Conservation (phyloP, 2,113 vertebrate species). For the Sander lucioperca region DNA sequence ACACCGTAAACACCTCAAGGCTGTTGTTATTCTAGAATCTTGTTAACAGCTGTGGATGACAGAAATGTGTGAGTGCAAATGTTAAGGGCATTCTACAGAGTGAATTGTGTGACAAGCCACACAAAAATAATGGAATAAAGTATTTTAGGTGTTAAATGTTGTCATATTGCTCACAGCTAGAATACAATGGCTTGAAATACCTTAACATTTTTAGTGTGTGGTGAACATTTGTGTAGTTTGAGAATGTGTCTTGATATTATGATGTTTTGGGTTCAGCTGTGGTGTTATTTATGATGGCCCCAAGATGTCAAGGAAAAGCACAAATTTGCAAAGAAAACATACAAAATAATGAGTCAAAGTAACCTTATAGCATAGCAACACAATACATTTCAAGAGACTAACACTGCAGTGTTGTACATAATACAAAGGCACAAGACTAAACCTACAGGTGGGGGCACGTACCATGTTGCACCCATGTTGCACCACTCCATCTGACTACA, state of each 20-base stretch:
- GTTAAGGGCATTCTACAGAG: constrained; percentile 57
- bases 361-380: not conserved
- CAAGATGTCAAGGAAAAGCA: constrained; percentile 28
- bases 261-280: constrained; percentile 32
- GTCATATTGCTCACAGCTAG: constrained; percentile 45
- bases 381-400: not conserved
- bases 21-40: constrained; percentile 79
- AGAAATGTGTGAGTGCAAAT: constrained; percentile 64
- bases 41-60: constrained; percentile 78
- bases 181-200: constrained; percentile 43
- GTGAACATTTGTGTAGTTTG: constrained; percentile 2
- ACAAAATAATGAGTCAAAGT: constrained; percentile 49
- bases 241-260: constrained; percentile 26
- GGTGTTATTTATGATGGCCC: constrained; percentile 50
- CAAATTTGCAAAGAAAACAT: constrained; percentile 33
- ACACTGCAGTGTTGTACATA: not conserved
- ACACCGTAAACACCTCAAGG: constrained; percentile 79
- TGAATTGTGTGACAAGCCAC: constrained; percentile 49
- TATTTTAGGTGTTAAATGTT: constrained; percentile 54
- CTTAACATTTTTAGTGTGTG: not conserved
- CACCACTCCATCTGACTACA: not conserved
- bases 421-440: not conserved
- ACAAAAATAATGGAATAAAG: constrained; percentile 48
- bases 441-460: no score
- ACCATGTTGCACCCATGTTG: no score